Evolutionary conservation across 2,888 invertebrate species (phyloP).

Genomic region (Folsomia candida): DNA sequence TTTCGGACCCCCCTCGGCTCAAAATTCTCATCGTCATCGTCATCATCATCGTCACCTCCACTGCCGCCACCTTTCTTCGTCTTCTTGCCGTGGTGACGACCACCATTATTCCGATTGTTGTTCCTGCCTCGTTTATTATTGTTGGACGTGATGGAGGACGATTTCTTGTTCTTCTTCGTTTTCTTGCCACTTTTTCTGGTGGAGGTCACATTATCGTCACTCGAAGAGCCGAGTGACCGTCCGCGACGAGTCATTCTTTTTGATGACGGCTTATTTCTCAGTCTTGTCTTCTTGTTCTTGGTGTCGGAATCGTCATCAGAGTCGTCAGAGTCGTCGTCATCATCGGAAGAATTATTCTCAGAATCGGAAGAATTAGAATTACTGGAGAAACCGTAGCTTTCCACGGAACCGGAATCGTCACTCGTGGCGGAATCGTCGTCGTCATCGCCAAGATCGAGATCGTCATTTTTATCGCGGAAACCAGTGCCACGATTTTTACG

Average conservation of each 20-base stretch:
- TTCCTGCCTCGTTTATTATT: conserved; percentile 52
- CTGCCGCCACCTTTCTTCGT: conserved; percentile 46
- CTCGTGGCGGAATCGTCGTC: conserved; percentile 46
- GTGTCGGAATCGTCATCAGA: conserved; percentile 23
- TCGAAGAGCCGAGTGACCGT: conserved; percentile 20
- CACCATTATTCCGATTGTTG: too few species aligned
- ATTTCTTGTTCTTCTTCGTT: background rate
- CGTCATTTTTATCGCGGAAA: background rate
- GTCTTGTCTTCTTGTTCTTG: background rate
- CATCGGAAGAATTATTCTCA: conserved; percentile 16
- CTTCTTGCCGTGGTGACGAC: too few species aligned
- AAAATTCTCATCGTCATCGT: conserved; percentile 37
- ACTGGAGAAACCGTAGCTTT: conserved; percentile 32
- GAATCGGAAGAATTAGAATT: conserved; percentile 28
- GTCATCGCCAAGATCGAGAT: conserved; percentile 32
- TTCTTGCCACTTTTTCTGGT: conserved; percentile 28
- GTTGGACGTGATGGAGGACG: conserved; percentile 50
- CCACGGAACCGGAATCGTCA: conserved; percentile 29
- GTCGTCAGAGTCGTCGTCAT: conserved; percentile 24
- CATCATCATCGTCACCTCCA: conserved; percentile 51
- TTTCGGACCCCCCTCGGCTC: conserved; percentile 22
- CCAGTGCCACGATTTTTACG: too few species aligned
- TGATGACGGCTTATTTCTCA: background rate
- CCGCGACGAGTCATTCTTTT: too few species aligned
- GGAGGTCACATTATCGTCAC: conserved; percentile 28